Percentiles rank a stretch among this genome's conserved stretches.
phyloP scores from a whole-genome alignment of 2,113 vertebrate species.

The Lepus europaeus region DNA sequence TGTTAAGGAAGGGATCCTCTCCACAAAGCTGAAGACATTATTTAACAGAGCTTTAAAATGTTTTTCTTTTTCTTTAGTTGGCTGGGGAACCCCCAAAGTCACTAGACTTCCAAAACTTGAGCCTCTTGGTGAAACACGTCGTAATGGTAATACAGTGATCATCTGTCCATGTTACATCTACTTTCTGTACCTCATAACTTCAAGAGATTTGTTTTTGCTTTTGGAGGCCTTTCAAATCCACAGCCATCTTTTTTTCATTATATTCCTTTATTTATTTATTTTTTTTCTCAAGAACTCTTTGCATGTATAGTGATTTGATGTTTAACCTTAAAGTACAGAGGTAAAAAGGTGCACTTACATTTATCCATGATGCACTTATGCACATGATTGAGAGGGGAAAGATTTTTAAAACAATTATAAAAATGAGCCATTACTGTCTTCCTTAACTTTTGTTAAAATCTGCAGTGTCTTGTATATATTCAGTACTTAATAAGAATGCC shows the following conservation, averaged over 20 bases:
- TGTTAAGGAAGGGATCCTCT: slow-evolving; percentile 45
- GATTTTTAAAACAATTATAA: not conserved
- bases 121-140: slow-evolving; percentile 90
- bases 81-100: slow-evolving; percentile 91
- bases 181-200: slow-evolving; percentile 67
- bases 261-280: slow-evolving; percentile 60
- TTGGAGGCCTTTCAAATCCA: slow-evolving; percentile 62
- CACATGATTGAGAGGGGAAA: slow-evolving; percentile 41
- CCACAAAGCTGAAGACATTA: slow-evolving; percentile 61
- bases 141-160: slow-evolving; percentile 88
- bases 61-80: slow-evolving; percentile 89
- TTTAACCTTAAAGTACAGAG: slow-evolving; percentile 32
- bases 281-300: slow-evolving; percentile 28
- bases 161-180: slow-evolving; percentile 60
- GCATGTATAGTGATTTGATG: slow-evolving; percentile 52
- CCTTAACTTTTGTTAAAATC: not conserved
- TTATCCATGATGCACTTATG: slow-evolving; percentile 16
- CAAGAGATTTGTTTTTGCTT: slow-evolving; percentile 63
- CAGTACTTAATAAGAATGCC: not conserved
- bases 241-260: slow-evolving; percentile 81
- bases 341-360: slow-evolving; percentile 38
- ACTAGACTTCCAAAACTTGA: slow-evolving; percentile 92
- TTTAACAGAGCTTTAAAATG: slow-evolving; percentile 78
- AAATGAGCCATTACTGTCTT: not conserved
- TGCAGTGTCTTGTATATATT: not conserved